Base-by-base conservation (phyloP, 2,797 vertebrate species). In the Pseudotriccus pelzelni region DNA sequence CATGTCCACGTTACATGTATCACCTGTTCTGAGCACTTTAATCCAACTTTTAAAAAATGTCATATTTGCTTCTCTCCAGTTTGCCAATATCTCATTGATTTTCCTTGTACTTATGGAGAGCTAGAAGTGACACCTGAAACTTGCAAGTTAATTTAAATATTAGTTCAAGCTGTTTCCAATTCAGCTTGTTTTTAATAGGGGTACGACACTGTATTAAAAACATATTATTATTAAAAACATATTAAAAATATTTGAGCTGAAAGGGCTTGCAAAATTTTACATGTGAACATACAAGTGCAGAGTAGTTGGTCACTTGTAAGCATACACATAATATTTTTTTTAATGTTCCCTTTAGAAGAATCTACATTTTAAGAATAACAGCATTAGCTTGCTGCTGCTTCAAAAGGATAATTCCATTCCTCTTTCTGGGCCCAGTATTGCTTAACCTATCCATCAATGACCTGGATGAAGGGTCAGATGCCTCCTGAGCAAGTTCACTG, bases 1-100 rank as follows among this genome's bases (percentile, higher is more conserved):
- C 5, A 2, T 11, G 10, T 10, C 14, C 9, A 18, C 23, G 8
- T 36, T 7, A 10, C 15, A 4, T 2, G 41, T 5, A 7, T 18
- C 5, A 3, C 27, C 24, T 46, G 23, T 11, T 28, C 15, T 1
- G 4, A 87, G 5, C 5, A 30, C 18, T 43, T 36, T 21, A 66
- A 5, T 24, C 21, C 13, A 47, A 47, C 21, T 73, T 85, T 14
- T 21, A 7, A 27, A 68, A 75, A 74, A 46, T 8, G 0, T 34
- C 4, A 0, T 39, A 46, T 44, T 39, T 66, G 8, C 18, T 84
- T 79, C 67, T 75, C 37, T 49, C 17, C 18, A 25, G 5, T 64
- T 84, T 79, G 80, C 25, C 36, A 69, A 8, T 24, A 52, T 3
- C 4, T 60, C 14, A 60, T 1, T 58, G 21, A 56, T 56, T 67